A percentile compares a stretch with the other conserved stretches of the same genome.
These are phyloP conservation scores for Dinothrombium tinctorium DNA, from an alignment of 1,140 invertebrate species.

Conservation along the genomic window DNA sequence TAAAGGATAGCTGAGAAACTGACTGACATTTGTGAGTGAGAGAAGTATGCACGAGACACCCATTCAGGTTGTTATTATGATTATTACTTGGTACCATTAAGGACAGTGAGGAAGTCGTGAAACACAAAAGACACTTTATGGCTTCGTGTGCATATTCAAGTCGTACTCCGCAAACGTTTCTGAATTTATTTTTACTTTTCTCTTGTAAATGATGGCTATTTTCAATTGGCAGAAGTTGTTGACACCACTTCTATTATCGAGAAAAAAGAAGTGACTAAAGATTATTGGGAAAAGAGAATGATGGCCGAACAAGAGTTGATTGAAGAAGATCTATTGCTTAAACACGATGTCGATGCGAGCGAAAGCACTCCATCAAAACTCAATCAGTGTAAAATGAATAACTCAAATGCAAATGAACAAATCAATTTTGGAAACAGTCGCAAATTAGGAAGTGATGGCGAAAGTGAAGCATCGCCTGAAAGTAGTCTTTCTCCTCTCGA, in stretches of 20 bases:
- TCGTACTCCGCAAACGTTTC: too few species aligned
- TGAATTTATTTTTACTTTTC: too few species aligned
- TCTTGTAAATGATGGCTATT: too few species aligned
- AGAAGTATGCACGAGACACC: too few species aligned
- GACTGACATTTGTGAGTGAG: too few species aligned
- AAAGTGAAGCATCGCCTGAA: conserved; percentile 4
- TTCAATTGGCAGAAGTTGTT: too few species aligned
- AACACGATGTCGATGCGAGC: not conserved
- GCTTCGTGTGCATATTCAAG: too few species aligned
- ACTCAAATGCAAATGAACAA: not conserved
- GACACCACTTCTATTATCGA: conserved; percentile 20
- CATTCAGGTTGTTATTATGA: too few species aligned
- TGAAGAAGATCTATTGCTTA: not conserved
- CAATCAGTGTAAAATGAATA: not conserved
- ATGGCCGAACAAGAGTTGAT: conserved; percentile 14
- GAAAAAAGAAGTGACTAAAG: conserved; percentile 20
- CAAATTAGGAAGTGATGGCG: conserved; percentile 4
- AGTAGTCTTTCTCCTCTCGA: conserved; percentile 2
- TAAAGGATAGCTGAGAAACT: too few species aligned
- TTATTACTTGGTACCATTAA: too few species aligned
- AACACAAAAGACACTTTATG: too few species aligned
- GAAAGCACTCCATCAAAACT: not conserved
- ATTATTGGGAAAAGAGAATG: conserved; percentile 21
- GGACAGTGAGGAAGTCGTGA: too few species aligned
- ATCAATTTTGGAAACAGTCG: not conserved